Conservation (phyloP, 1,140 invertebrate genomes). For the Nomia melanderi region DNA sequence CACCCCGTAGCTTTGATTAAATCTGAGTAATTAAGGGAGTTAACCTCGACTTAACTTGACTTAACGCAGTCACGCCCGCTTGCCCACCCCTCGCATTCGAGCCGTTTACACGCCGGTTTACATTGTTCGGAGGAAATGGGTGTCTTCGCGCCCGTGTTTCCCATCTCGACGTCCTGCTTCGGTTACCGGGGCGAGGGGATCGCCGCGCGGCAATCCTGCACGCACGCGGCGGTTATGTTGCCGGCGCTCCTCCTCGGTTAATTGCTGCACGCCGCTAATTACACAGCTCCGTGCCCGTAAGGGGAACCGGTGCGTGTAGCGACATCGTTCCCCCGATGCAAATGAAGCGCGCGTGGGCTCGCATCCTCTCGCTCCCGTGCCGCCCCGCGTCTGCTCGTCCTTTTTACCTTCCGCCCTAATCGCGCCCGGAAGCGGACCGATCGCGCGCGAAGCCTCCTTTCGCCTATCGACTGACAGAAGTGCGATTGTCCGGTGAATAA, state of each 20-base stretch:
- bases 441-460: no score
- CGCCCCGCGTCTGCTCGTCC: no score
- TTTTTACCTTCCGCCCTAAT: neutral
- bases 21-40: constrained; percentile 81
- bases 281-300: constrained; percentile 51
- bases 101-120: constrained; percentile 76
- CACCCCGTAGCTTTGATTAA: constrained; percentile 74
- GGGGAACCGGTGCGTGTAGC: constrained; percentile 52
- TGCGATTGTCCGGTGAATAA: constrained; percentile 62
- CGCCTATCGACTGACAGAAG: constrained; percentile 40
- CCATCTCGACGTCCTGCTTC: neutral
- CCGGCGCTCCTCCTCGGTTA: constrained; percentile 51
- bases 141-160: constrained; percentile 24
- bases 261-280: constrained; percentile 67
- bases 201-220: neutral
- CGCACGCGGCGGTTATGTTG: constrained; percentile 22
- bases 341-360: constrained; percentile 60
- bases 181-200: neutral
- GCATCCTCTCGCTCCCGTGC: neutral
- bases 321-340: constrained; percentile 54
- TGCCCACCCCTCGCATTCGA: constrained; percentile 78
- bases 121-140: constrained; percentile 62
- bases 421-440: constrained; percentile 20
- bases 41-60: constrained; percentile 80
- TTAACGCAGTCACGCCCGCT: constrained; percentile 81